phyloP scores from a whole-genome alignment of 1,140 invertebrate species.

The Schlechtendalia chinensis region DNA sequence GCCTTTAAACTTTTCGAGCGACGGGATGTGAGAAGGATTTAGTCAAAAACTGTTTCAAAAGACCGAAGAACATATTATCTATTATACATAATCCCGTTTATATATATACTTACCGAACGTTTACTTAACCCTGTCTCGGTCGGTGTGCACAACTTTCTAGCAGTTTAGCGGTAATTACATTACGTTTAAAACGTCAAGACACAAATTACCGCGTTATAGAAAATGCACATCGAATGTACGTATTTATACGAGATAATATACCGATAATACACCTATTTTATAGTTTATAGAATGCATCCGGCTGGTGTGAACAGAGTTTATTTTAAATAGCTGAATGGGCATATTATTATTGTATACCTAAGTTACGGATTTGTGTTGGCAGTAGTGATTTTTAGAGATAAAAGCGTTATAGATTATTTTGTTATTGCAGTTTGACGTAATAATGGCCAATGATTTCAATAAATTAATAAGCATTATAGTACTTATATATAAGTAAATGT shows the following conservation, averaged over 20 bases:
- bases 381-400: no score
- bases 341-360: no score
- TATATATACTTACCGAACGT: neutral
- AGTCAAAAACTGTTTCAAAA: constrained; percentile 4
- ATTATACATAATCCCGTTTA: constrained; percentile 43
- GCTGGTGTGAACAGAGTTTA: neutral
- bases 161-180: constrained; percentile 17
- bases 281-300: neutral
- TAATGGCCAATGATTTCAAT: no score
- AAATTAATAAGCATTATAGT: no score
- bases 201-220: neutral
- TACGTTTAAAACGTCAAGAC: constrained; percentile 27
- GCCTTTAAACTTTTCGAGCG: constrained; percentile 3
- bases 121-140: constrained; percentile 35
- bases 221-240: neutral
- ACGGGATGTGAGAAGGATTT: neutral
- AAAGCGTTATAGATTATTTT: no score
- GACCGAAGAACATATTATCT: constrained; percentile 20
- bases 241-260: neutral
- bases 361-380: no score
- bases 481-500: no score
- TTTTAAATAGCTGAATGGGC: neutral
- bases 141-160: constrained; percentile 27
- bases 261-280: no score
- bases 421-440: no score